Percentiles rank a stretch among this genome's conserved stretches.
Evolutionary conservation across 2,113 vertebrate species (phyloP).

Genomic region (Tyto alba): DNA sequence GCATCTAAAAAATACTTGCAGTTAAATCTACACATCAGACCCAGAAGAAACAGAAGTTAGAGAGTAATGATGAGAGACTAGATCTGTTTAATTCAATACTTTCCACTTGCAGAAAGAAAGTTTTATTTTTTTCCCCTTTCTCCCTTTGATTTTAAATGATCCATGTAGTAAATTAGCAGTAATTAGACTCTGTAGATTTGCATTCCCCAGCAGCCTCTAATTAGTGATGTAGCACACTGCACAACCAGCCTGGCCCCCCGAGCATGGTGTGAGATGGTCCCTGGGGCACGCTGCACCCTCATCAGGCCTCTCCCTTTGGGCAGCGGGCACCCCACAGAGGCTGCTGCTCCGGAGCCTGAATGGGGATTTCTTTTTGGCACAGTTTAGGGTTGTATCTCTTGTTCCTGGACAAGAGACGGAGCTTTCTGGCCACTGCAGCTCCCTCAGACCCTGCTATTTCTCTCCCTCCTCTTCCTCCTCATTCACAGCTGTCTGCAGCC

Average conservation of each 20-base stretch:
- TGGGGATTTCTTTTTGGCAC: not conserved
- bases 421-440: not conserved
- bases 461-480: not conserved
- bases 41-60: not conserved
- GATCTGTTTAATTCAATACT: not conserved
- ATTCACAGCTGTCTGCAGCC: not conserved
- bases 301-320: not conserved
- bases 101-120: not conserved
- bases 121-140: not conserved
- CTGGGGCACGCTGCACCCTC: accelerated
- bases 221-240: not conserved
- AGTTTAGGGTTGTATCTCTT: not conserved
- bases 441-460: not conserved
- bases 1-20: not conserved
- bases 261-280: accelerated
- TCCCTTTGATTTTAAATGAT: not conserved
- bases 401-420: accelerated
- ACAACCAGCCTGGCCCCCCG: accelerated
- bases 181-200: not conserved
- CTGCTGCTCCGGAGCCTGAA: not conserved
- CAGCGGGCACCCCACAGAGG: not conserved
- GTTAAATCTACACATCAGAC: not conserved
- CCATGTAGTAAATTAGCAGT: not conserved
- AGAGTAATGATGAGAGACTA: not conserved
- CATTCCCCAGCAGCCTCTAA: not conserved